Evolutionary conservation across 2,797 vertebrate species (phyloP), one percentile per base, ranked within the genome.

Genomic region (Phoeniculus purpureus): DNA sequence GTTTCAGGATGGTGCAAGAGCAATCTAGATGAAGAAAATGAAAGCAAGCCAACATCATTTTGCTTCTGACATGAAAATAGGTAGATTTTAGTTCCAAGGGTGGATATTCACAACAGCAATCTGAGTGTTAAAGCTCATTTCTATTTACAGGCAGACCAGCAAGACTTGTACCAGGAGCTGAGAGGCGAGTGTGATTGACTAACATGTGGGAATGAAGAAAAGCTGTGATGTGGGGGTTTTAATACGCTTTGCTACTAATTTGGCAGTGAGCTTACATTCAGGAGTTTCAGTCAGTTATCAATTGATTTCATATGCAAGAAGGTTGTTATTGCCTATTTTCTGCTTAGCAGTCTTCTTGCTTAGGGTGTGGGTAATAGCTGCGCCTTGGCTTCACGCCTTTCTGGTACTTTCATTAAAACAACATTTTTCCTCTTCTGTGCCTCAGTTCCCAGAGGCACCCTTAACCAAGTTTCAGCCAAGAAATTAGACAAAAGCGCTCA

Each of bases 91-190:
- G 37, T 65, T 72, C 54, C 5, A 7, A 60, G 62, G 81, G 81
- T 51, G 34, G 68, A 43, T 87, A 61, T 61, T 93, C 82, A 45
- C 58, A 81, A 48, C 43, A 90, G 78, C 89, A 93, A 7, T 47
- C 25, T 86, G 74, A 83, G 61, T 86, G 92, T 93, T 94, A 92
- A 95, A 92, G 88, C 15, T 86, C n/a, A 40, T 79, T 89, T 89
- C 62, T 94, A 45, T 86, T 95, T 87, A 47, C 65, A 90, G 68
- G 56, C 67, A 89, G 34, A 71, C 18, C 65, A 88, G 73, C 12
- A 56, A 88, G 51, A 40, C 27, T 79, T 80, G n/a, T 47, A 40
- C 0, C 4, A 67, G 23, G 66, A 95, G 60, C 22, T 68, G 76
- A 78, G 43, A 88, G n/a, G 32, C 0, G 0, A 68, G 25, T 3